Percentiles rank a stretch among this genome's conserved stretches.
phyloP scores from a whole-genome alignment of 1,140 invertebrate species.

The Zaprionus inermis region DNA sequence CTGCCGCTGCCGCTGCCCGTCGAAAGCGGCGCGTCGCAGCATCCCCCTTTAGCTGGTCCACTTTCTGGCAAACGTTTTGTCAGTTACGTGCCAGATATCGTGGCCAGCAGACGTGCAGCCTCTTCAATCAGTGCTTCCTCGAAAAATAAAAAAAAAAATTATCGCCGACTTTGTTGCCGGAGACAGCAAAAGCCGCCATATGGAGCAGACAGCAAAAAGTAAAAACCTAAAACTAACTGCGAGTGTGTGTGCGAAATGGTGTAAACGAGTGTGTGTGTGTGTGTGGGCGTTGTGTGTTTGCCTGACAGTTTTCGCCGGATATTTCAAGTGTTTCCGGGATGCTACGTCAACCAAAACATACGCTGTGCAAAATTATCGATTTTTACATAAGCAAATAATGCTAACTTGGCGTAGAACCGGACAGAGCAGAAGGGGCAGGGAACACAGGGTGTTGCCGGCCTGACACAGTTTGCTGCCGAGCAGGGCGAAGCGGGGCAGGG shows the following conservation, averaged over 20 bases:
- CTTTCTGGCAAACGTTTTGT: conserved; percentile 50
- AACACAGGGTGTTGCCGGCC: not conserved
- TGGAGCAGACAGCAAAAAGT: conserved; percentile 69
- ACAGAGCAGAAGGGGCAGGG: not conserved
- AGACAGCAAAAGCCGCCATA: conserved; percentile 59
- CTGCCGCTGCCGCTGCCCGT: not conserved
- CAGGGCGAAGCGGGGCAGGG: not conserved
- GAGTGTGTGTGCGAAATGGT: conserved; percentile 16
- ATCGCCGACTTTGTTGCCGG: conserved; percentile 1
- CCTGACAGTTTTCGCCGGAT: conserved; percentile 56
- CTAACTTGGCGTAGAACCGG: not conserved
- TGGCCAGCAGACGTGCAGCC: conserved; percentile 60
- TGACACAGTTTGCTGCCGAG: conserved; percentile 62
- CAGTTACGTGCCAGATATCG: conserved; percentile 71
- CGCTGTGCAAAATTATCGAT: conserved; percentile 75
- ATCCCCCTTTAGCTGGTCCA: conserved; percentile 62
- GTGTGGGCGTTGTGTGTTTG: conserved; percentile 31
- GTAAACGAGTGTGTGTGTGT: conserved; percentile 7
- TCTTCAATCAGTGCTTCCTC: conserved; percentile 1
- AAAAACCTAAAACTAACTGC: conserved; percentile 43
- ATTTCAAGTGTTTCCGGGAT: conserved; percentile 75
- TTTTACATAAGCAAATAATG: conserved; percentile 63
- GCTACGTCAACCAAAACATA: conserved; percentile 60
- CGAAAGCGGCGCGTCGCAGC: conserved; percentile 45
- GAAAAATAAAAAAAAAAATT: conserved; percentile 2